Conservation (phyloP, 2,888 invertebrate genomes). For the Parnassius smintheus region DNA sequence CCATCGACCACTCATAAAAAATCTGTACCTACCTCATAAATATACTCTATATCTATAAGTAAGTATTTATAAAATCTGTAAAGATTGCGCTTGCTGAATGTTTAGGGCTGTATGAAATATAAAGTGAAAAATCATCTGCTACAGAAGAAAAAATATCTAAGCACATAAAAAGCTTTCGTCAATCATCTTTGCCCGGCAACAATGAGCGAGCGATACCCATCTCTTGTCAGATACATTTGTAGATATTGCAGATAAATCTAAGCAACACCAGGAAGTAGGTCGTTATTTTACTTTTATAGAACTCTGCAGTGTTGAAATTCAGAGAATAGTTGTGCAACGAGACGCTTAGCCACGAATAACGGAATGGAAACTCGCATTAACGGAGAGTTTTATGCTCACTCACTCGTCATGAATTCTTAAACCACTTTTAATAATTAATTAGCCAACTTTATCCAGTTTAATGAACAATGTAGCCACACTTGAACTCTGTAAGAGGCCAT, state of each 20-base stretch:
- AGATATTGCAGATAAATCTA: conserved; percentile 19
- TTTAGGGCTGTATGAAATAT: too few relatives aligned
- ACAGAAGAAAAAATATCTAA: background rate
- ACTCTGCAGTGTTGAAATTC: conserved; percentile 21
- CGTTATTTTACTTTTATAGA: conserved; percentile 24
- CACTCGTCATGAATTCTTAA: conserved; percentile 13
- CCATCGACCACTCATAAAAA: too few relatives aligned
- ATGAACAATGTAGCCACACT: conserved; percentile 23
- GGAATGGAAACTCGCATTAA: background rate
- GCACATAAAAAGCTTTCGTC: conserved; percentile 15
- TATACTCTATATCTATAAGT: too few relatives aligned
- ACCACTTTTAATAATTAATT: conserved; percentile 21
- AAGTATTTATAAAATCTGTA: too few relatives aligned
- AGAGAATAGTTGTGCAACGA: conserved; percentile 20
- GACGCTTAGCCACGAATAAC: conserved; percentile 7
- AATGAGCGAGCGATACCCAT: conserved; percentile 21
- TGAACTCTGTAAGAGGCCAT: conserved; percentile 23
- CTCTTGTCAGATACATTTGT: conserved; percentile 25
- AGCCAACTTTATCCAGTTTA: conserved; percentile 20
- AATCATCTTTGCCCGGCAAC: conserved; percentile 20
- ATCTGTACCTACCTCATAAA: too few relatives aligned
- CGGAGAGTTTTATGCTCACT: background rate
- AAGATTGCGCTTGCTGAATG: too few relatives aligned
- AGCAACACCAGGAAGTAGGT: conserved; percentile 19
- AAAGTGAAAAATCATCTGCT: too few relatives aligned